Percentiles rank a stretch among this genome's conserved stretches.
Evolutionary conservation across 1,140 invertebrate genomes (phyloP).

Genomic region (Drosophila sproati): DNA sequence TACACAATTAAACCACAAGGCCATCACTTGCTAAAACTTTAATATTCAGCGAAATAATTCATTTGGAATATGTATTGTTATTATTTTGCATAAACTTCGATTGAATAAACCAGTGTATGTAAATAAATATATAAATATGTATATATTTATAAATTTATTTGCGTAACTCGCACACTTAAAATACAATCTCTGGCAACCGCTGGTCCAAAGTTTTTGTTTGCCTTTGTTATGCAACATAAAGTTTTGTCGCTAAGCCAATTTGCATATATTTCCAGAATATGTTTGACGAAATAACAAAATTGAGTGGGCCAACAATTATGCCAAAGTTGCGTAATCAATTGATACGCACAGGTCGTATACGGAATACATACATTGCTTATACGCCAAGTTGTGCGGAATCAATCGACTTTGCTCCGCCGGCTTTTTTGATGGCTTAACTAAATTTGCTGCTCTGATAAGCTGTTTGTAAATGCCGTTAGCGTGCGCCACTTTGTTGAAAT

Average conservation of each 20-base stretch:
- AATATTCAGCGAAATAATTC: conserved; percentile 1
- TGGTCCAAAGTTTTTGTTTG: not conserved
- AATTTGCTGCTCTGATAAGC: conserved; percentile 66
- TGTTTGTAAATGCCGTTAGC: conserved; percentile 45
- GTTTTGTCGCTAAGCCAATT: conserved; percentile 26
- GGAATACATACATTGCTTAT: conserved; percentile 53
- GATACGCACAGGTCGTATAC: conserved; percentile 54
- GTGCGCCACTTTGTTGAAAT: conserved; percentile 54
- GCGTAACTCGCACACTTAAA: not conserved
- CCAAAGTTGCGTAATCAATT: conserved; percentile 42
- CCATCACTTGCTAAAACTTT: not conserved
- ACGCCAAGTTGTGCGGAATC: conserved; percentile 44
- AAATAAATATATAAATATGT: conserved; percentile 3
- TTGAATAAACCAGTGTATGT: conserved; percentile 8
- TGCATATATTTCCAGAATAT: conserved; percentile 20
- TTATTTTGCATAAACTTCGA: conserved; percentile 11
- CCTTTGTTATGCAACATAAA: conserved; percentile 18
- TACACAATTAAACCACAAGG: not conserved
- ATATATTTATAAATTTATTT: not conserved
- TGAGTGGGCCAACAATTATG: conserved; percentile 39
- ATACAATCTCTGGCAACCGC: not conserved
- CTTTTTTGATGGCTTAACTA: conserved; percentile 57
- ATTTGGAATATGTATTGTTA: not conserved
- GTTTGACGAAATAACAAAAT: conserved; percentile 19
- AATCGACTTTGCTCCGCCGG: conserved; percentile 26